A percentile compares a stretch with the other conserved stretches of the same genome.
These are phyloP conservation scores for Typhlomys cinereus DNA, from an alignment of 2,113 vertebrate species.

Conservation along the genomic window DNA sequence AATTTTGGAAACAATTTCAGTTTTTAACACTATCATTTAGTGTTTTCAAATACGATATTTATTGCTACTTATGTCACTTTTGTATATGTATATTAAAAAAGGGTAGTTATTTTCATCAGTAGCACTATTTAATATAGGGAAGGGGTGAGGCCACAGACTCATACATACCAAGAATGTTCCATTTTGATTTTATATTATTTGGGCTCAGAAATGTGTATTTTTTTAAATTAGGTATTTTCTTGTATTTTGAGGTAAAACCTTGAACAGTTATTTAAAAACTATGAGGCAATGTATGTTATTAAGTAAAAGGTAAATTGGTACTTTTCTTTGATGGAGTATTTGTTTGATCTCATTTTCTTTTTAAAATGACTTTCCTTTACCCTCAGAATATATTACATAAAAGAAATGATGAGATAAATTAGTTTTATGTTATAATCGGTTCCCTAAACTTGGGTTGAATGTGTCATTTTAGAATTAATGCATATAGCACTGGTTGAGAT, in stretches of 20 bases:
- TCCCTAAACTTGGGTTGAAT: constrained; percentile 15
- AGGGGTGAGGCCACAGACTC: neutral
- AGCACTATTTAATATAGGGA: neutral
- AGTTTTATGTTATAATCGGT: too few relatives aligned
- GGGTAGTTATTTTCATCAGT: neutral
- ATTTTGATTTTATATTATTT: neutral
- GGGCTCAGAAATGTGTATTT: neutral
- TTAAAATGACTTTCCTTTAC: constrained; percentile 18
- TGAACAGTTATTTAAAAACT: neutral
- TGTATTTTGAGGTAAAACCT: neutral
- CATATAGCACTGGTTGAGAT: too few relatives aligned
- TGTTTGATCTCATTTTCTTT: constrained; percentile 8
- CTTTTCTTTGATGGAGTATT: too few relatives aligned
- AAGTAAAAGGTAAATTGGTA: neutral
- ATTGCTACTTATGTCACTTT: neutral
- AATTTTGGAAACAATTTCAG: constrained; percentile 26
- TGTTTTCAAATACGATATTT: neutral
- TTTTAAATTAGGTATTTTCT: neutral
- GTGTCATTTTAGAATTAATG: constrained; percentile 48
- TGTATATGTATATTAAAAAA: neutral
- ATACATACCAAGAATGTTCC: neutral
- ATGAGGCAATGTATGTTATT: neutral
- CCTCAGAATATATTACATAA: too few relatives aligned
- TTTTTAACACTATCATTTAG: neutral
- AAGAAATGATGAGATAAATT: too few relatives aligned